Conservation (phyloP, 2,888 invertebrate genomes). For the Tillus elongatus region DNA sequence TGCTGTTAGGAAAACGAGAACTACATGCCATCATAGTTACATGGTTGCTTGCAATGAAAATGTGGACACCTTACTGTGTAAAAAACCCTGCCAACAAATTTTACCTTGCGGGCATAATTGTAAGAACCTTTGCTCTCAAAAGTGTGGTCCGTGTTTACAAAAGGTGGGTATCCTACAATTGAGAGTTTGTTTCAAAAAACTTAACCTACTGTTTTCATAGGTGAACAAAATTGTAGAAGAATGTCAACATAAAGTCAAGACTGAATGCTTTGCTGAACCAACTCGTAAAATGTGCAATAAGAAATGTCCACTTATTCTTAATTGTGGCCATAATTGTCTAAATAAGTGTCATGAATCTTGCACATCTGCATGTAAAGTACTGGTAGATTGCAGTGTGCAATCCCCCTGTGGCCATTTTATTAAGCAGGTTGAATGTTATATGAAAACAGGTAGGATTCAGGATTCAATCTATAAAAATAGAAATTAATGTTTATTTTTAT, state of each 20-base stretch:
- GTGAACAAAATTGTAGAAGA: constrained; percentile 40
- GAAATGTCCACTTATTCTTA: constrained; percentile 42
- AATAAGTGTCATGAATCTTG: constrained; percentile 41
- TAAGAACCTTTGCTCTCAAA: constrained; percentile 42
- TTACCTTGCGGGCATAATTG: constrained; percentile 48
- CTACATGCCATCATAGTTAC: constrained; percentile 43
- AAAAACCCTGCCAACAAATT: constrained; percentile 42
- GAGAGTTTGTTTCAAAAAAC: too few relatives aligned
- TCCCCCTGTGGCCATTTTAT: constrained; percentile 46
- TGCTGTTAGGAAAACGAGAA: constrained; percentile 42
- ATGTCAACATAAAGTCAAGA: constrained; percentile 41
- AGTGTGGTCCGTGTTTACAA: constrained; percentile 43
- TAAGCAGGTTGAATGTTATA: constrained; percentile 21
- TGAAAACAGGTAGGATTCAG: constrained; percentile 10
- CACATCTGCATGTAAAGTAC: constrained; percentile 35
- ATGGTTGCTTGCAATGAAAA: constrained; percentile 40
- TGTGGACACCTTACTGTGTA: constrained; percentile 40
- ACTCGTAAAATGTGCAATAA: constrained; percentile 34
- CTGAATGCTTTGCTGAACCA: constrained; percentile 39
- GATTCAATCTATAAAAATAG: too few relatives aligned
- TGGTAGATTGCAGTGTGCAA: constrained; percentile 25
- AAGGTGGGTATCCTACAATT: constrained; percentile 43
- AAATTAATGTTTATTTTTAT: too few relatives aligned
- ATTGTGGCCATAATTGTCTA: constrained; percentile 47
- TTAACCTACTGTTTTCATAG: too few relatives aligned